Evolutionary conservation across 2,797 vertebrate genomes (phyloP), one percentile per base, ranked within the genome.

Genomic region (Danio kyathit): DNA sequence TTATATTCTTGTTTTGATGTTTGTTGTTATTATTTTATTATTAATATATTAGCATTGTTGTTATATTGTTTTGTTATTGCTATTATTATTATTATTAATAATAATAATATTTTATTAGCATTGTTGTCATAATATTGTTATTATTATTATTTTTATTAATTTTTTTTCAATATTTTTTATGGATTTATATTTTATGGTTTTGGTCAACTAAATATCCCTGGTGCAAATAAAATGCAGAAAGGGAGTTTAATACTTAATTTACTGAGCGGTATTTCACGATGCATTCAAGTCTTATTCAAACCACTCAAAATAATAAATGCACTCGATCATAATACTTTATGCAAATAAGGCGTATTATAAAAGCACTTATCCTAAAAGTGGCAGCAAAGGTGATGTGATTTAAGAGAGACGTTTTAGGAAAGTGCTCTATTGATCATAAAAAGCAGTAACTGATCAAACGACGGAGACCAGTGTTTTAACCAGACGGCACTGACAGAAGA

Each of bases 341-440:
- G 44, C 19, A 67, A 67, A 67, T 67, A 7, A 49, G 44, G 19
- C 19, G 5, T 4, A 4, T 67, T 46, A 49, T 11, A 29, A 21
- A 48, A 9, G 65, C 44, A 16, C 17, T 48, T 21, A 14, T 16
- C 29, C 7, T 67, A 29, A 66, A 48, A 48, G 41, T 46, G 17
- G 17, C 12, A 7, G 11, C 14, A 48, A 49, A 67, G 65, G 46
- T 9, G 19, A 67, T 67, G 29, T 67, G 2, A 16, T 38, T 29
- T 38, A 16, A 67, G 19, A 51, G 8, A 69, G 48, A 40, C 14
- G 9, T n/a, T 7, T 12, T 16, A n/a, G 48, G 21, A 29, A 70
- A 12, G 66, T 70, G 51, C 40, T 52, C 48, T 40, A 70, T 51
- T 52, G 65, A 67, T 67, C 21, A 11, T 70, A 48, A 16, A 16